phyloP scores from a whole-genome alignment of 2,888 invertebrate genomes.

The Drosophila acutilabella region DNA sequence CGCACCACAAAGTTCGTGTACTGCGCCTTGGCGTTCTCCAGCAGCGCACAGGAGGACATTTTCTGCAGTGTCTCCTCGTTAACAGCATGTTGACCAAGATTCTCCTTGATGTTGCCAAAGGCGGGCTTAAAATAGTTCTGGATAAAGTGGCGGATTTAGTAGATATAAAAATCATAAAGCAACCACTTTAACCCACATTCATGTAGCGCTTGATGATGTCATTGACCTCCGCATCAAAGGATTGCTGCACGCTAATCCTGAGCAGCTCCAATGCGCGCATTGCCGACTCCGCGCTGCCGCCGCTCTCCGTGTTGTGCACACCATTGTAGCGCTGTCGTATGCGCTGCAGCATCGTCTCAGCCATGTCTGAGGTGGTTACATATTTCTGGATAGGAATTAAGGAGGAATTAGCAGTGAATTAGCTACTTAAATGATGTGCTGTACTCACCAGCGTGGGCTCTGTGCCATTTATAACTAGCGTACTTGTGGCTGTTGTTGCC shows the following conservation, averaged over 20 bases:
- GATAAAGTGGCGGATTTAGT: constrained; percentile 54
- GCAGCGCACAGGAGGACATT: constrained; percentile 84
- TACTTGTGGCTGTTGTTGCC: constrained; percentile 1
- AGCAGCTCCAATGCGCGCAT: constrained; percentile 87
- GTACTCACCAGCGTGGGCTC: constrained; percentile 55
- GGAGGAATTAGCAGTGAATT: neutral
- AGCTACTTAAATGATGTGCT: neutral
- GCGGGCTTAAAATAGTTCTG: constrained; percentile 88
- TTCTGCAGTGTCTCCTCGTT: constrained; percentile 86
- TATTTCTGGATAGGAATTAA: constrained; percentile 69
- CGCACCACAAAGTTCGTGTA: constrained; percentile 81
- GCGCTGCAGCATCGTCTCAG: constrained; percentile 82
- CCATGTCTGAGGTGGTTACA: constrained; percentile 83
- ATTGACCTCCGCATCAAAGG: constrained; percentile 88
- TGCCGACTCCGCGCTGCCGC: constrained; percentile 81
- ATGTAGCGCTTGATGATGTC: constrained; percentile 87
- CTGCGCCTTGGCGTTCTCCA: constrained; percentile 84
- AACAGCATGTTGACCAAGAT: constrained; percentile 87
- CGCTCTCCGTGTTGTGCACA: constrained; percentile 63
- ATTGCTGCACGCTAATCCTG: constrained; percentile 87
- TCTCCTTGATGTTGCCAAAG: constrained; percentile 87
- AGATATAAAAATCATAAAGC: neutral
- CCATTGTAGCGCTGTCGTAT: constrained; percentile 82
- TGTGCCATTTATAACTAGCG: constrained; percentile 32
- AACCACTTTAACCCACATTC: constrained; percentile 84